These are phyloP conservation scores for Trichogramma evanescens DNA, from an alignment of 2,888 invertebrate species.

Conservation along the genomic window DNA sequence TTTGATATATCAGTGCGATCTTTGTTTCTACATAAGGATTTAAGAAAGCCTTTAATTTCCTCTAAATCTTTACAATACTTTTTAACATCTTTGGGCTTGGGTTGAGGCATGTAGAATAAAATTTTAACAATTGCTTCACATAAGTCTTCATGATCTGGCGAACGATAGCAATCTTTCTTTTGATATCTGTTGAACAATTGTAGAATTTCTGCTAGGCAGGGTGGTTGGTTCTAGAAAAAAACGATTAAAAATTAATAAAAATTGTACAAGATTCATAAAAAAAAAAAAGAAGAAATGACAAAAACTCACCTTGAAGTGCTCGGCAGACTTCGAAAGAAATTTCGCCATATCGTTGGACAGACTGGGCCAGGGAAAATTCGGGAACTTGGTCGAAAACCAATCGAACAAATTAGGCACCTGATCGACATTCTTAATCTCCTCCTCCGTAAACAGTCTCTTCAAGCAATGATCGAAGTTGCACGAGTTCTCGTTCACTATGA, in stretches of 20 bases:
- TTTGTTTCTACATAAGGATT: slow-evolving; percentile 23
- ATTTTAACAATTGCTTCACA: slow-evolving; percentile 32
- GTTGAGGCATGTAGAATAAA: slow-evolving; percentile 30
- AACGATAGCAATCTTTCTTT: slow-evolving; percentile 26
- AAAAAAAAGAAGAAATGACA: background rate
- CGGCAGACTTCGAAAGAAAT: slow-evolving; percentile 23
- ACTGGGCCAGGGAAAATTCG: slow-evolving; percentile 24
- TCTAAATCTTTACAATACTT: slow-evolving; percentile 26
- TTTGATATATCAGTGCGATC: slow-evolving; percentile 39
- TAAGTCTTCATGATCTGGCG: slow-evolving; percentile 27
- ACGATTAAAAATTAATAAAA: background rate
- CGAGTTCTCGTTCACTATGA: no score
- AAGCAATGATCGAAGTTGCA: no score
- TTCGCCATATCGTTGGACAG: slow-evolving; percentile 29
- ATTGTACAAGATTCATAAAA: no score
- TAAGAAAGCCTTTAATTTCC: slow-evolving; percentile 29
- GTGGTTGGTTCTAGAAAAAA: slow-evolving; percentile 9
- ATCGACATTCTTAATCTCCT: slow-evolving; percentile 26
- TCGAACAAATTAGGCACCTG: slow-evolving; percentile 33
- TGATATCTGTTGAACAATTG: slow-evolving; percentile 15
- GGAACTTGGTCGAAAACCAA: slow-evolving; percentile 34
- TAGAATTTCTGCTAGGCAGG: slow-evolving; percentile 12
- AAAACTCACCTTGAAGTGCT: slow-evolving; percentile 11
- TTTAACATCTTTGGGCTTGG: slow-evolving; percentile 22
- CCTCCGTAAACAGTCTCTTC: background rate